Base-by-base conservation (phyloP, 2,888 invertebrate genomes). In the Spilosoma lubricipeda region DNA sequence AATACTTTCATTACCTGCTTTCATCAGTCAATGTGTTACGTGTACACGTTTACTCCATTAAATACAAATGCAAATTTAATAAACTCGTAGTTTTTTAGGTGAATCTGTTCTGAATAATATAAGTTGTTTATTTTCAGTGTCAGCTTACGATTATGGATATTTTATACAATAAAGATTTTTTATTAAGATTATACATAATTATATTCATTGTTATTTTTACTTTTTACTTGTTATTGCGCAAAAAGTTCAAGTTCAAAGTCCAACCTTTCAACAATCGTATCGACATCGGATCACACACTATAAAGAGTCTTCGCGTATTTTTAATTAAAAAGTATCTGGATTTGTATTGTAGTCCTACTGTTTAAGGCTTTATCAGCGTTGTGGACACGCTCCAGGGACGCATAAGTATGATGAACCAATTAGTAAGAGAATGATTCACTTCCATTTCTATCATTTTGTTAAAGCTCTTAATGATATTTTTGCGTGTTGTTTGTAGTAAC, bases 301-400 rank as follows among this genome's bases (percentile, higher is more conserved):
- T 15, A 71, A 75, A 75, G 56, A n/a, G 15, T 0, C 48, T 64
- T 52, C 68, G 42, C 56, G 30, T 68, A 63, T 67, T 77, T 80
- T 77, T 77, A 68, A 71, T 83, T 75, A 72, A 69, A 81, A 79
- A 77, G 71, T 77, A 78, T 65, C 56, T 45, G 36, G 59, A 77
- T 36, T 77, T 77, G 73, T 67, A 77, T 79, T 77, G 66, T 80
- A 77, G 75, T 70, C 45, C 27, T 66, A 74, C 65, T 76, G 70
- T 71, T 63, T 65, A 69, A 45, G 27, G 48, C 59, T 68, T 27
- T 68, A 59, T 71, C 33, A 52, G 18, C 33, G 70, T 39, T 73
- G 68, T 65, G 33, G 39, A 63, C 30, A 48, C 30, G 11, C 75
- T 66, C 69, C 36, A 36, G 69, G 56, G 75, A 66, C 45, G 23